Conservation (phyloP, 64 coral and sea anemone genomes). For the Montipora cactus region DNA sequence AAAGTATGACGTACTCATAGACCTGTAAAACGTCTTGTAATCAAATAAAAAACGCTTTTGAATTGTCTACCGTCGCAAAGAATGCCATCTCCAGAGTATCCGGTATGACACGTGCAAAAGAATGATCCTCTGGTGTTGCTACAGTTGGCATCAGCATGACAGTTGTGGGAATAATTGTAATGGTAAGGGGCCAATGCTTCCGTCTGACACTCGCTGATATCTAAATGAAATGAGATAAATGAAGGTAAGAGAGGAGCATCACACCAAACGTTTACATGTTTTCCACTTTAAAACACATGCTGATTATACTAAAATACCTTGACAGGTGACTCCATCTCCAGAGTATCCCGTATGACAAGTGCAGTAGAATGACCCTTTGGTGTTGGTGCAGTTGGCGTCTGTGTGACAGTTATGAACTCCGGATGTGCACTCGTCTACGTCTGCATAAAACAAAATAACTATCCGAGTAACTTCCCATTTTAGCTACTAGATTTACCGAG, state of each 20-base stretch:
- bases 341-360: constrained; percentile 71
- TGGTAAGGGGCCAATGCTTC: constrained; percentile 2
- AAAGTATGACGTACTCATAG: too few relatives aligned
- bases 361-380: constrained; percentile 85
- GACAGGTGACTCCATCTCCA: constrained; percentile 69
- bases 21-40: too few relatives aligned
- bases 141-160: constrained; percentile 48
- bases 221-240: constrained; percentile 1
- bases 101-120: constrained; percentile 62
- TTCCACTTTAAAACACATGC: background rate
- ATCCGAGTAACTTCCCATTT: background rate
- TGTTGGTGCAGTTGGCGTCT: constrained; percentile 86
- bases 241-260: background rate
- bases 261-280: background rate
- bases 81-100: constrained; percentile 58
- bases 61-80: constrained; percentile 20
- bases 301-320: background rate
- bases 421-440: constrained; percentile 34
- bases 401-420: constrained; percentile 69
- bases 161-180: constrained; percentile 31
- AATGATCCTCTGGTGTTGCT: constrained; percentile 67
- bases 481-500: background rate
- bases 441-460: background rate
- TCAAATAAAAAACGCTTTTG: background rate
- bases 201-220: constrained; percentile 52